Percentiles rank a stretch among this genome's conserved stretches.
phyloP scores from a whole-genome alignment of 2,888 invertebrate genomes.

The Rapana venosa region DNA sequence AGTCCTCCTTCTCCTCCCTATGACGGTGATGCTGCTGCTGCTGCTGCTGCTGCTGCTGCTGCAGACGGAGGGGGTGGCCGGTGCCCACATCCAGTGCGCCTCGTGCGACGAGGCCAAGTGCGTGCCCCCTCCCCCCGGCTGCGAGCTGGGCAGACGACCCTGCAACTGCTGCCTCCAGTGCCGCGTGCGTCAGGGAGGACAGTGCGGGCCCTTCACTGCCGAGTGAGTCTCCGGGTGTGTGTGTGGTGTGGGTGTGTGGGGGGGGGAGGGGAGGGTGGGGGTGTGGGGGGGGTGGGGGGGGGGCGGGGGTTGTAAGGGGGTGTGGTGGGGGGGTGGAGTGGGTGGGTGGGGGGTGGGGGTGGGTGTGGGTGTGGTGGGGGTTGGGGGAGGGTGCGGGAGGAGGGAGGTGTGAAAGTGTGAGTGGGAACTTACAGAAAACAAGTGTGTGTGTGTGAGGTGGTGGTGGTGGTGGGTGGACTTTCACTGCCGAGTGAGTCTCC shows the following conservation, averaged over 20 bases:
- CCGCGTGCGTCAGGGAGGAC: conserved; percentile 4
- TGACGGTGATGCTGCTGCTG: not conserved
- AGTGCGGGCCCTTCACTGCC: conserved; percentile 17
- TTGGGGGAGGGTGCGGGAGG: not conserved
- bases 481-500: conserved; percentile 27
- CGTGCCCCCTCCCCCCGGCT: conserved; percentile 30
- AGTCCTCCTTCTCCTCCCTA: not conserved
- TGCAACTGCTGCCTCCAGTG: conserved; percentile 36
- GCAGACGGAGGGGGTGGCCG: not conserved
- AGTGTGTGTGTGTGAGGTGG: too few species aligned
- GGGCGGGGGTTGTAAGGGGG: not conserved
- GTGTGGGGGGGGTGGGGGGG: not conserved
- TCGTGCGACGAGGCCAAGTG: conserved; percentile 9
- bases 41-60: not conserved
- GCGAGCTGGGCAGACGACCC: conserved; percentile 28
- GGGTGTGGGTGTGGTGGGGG: not conserved
- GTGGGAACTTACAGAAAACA: not conserved
- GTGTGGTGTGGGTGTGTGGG: not conserved
- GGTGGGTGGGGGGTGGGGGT: not conserved
- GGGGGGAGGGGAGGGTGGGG: not conserved
- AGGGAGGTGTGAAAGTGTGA: not conserved
- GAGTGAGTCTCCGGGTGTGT: too few species aligned
- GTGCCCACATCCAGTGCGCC: not conserved
- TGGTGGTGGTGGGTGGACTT: too few species aligned
- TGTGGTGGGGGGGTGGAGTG: not conserved